phyloP scores from a whole-genome alignment of 2,113 vertebrate genomes.

The Lycaon pictus region DNA sequence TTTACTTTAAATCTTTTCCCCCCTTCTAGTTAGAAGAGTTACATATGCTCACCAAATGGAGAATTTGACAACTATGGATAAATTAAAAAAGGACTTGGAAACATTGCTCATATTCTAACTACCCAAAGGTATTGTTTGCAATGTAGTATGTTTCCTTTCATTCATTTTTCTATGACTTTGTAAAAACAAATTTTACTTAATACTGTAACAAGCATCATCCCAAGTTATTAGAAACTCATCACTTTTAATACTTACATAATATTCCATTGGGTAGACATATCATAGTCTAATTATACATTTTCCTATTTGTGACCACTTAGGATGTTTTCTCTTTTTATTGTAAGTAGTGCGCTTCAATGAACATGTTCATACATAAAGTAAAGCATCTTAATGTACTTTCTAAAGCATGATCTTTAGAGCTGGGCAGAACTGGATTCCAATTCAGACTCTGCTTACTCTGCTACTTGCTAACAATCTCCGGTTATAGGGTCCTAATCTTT shows the following conservation, averaged over 20 bases:
- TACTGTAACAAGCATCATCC: background rate
- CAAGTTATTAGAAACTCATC: background rate
- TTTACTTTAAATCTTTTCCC: background rate
- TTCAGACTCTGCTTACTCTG: background rate
- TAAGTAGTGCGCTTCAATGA: background rate
- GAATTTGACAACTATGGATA: background rate
- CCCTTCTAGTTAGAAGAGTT: background rate
- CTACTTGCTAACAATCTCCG: background rate
- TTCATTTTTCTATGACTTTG: background rate
- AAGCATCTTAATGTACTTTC: background rate
- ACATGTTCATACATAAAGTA: background rate
- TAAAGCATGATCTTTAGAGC: background rate
- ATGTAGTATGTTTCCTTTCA: background rate
- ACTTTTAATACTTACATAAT: slow-evolving; percentile 29
- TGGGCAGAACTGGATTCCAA: background rate
- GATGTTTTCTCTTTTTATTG: background rate
- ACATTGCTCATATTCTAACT: background rate
- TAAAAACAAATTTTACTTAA: slow-evolving; percentile 24
- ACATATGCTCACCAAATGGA: background rate
- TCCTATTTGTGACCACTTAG: background rate
- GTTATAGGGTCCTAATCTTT: background rate
- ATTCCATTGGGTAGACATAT: background rate
- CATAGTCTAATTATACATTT: background rate
- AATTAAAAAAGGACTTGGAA: background rate
- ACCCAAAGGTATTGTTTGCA: background rate